These are phyloP conservation scores for Crypturellus undulatus DNA, from an alignment of 2,113 vertebrate species.

Conservation along the genomic window DNA sequence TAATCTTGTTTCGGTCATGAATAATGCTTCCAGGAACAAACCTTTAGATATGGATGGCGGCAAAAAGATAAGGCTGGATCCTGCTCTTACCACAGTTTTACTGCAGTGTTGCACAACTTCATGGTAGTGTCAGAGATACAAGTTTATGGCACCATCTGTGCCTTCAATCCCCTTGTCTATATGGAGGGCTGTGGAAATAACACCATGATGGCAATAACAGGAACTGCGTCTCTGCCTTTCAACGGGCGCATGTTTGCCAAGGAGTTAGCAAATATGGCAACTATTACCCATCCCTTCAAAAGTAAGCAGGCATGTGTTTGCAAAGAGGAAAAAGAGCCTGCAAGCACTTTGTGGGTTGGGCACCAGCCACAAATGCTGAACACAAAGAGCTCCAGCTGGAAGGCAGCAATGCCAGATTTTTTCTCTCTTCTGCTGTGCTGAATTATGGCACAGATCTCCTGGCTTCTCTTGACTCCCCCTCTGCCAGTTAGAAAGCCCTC, in stretches of 20 bases:
- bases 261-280: neutral
- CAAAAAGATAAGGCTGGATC: neutral
- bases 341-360: constrained; percentile 18
- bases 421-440: neutral
- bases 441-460: neutral
- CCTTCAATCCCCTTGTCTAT: neutral
- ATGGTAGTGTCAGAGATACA: neutral
- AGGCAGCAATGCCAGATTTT: neutral
- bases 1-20: neutral
- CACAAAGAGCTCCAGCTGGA: constrained; percentile 2
- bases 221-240: neutral
- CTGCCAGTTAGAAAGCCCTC: neutral
- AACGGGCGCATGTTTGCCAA: neutral
- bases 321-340: neutral
- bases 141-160: neutral
- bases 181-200: neutral
- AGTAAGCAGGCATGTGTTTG: neutral
- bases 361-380: neutral
- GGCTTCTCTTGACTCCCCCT: neutral
- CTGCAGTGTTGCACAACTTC: neutral
- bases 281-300: neutral
- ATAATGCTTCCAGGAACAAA: neutral
- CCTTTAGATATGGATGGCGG: neutral
- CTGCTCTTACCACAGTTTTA: neutral
- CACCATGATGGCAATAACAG: neutral